Base-by-base conservation (phyloP, 2,113 vertebrate species). In the Cromileptes altivelis region DNA sequence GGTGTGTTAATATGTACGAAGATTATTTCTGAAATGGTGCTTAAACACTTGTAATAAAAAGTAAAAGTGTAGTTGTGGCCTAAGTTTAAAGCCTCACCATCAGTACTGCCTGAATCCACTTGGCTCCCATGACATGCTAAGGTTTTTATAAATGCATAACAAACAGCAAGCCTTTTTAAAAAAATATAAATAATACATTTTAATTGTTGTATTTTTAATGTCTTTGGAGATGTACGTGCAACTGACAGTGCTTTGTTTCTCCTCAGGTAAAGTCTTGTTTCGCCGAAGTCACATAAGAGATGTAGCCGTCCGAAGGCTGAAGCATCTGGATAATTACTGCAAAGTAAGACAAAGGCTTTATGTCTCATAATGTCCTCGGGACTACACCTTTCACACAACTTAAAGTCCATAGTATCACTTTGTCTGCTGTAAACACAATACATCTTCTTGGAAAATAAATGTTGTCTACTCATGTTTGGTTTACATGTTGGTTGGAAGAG, bases 281-380 rank as follows among this genome's bases (percentile, higher is more conserved):
- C 97, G 97, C 71, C 96, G 98, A 88, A 99, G 98, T 94, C 98
- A 99, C 30, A 96, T 99, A 76, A 94, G 98, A 89, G 98, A 99
- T 0, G 98, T 99, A n/a, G 98, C 98, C 2, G 96, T 99, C 90
- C 97, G 94, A 88, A 96, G 98, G 80, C 94, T 99, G 92, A 97
- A 96, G 81, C 98, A 97, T 90, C 96, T 99, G 17, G 97, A 99
- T 0, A 97, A 99, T 81, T 99, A 99, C 89, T 99, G 98, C 96
- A 96, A 97, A 96, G 98, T 99, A 96, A 97, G 97, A 72, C 33
- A 25, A 53, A 74, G 25, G 11, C 55, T 61, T 19, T 3, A 3
- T 55, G 12, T 75, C 64, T 77, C 37, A 7, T 47, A 27, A 15
- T 50, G 18, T 63, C 37, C 17, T 53, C 6, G 1, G 33, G 33